These are phyloP conservation scores for Tiliacea aurago DNA, from an alignment of 2,888 invertebrate species.

Conservation along the genomic window DNA sequence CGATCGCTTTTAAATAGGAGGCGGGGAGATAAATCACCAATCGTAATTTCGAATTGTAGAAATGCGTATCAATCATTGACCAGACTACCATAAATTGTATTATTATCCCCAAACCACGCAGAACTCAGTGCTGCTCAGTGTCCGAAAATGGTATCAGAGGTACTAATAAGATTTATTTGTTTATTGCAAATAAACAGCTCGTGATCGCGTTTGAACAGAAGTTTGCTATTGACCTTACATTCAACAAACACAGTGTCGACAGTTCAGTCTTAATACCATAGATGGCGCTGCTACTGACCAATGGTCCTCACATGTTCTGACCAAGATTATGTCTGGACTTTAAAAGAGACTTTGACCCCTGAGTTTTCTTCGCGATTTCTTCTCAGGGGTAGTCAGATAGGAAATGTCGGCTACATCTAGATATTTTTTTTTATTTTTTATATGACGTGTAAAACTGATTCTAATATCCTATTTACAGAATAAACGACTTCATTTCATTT, in stretches of 20 bases:
- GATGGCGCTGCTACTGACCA: constrained; percentile 42
- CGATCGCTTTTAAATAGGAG: too few relatives aligned
- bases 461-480: too few relatives aligned
- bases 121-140: constrained; percentile 27
- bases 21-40: not conserved
- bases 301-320: too few relatives aligned
- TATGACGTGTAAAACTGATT: too few relatives aligned
- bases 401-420: too few relatives aligned
- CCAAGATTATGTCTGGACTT: too few relatives aligned
- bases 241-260: constrained; percentile 9
- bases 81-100: not conserved
- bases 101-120: not conserved
- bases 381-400: too few relatives aligned
- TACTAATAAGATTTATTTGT: constrained; percentile 6
- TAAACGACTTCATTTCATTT: too few relatives aligned
- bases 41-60: not conserved
- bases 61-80: not conserved
- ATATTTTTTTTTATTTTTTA: too few relatives aligned
- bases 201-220: constrained; percentile 21
- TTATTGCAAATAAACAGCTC: constrained; percentile 1
- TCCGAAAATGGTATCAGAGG: not conserved
- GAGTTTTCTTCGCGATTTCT: too few relatives aligned
- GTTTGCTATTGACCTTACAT: constrained; percentile 25
- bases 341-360: too few relatives aligned
- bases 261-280: constrained; percentile 33